Base-by-base conservation (phyloP, 2,888 invertebrate genomes). In the Panopea generosa region DNA sequence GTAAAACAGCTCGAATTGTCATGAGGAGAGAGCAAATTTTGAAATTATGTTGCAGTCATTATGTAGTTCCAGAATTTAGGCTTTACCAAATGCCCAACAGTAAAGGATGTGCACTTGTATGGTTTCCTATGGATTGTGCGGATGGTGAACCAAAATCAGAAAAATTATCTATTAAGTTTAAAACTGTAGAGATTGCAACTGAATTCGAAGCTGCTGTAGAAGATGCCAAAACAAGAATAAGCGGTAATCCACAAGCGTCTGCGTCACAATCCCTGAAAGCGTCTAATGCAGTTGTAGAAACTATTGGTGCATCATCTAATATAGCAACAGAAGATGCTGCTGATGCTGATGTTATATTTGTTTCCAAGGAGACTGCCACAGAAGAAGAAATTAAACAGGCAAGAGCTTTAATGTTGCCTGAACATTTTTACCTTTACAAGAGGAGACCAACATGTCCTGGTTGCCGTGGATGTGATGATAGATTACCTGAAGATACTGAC, bases 31-130 rank as follows among this genome's bases (percentile, higher is more conserved):
- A 98, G 84, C 97, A 97, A 93, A 95, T 97, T 2, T 92, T 96
- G 75, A 98, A 98, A 92, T 95, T 98, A 50, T 98, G 98, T 92
- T 97, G 97, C 9, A 98, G 98, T 93, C 98, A 98, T 91, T 95
- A 95, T 82, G 94, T 98, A 33, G 94, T 95, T 0, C 92, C 94
- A 0, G 96, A 96, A 77, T 95, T 97, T 94, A 94, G 94, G 82
- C 93, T 98, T 22, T 94, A 94, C 62, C 95, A 97, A 72, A 94
- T 94, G 57, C 72, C 85, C 4, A 97, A 97, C 91, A 96, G 96
- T 90, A 96, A 97, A 27, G 90, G 90, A 0, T 96, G 96, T 89
- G 95, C 96, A 0, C 97, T 97, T 96, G 89, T 96, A 59, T 98
- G 98, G 95, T 94, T 94, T 65, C 97, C 96, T 0, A 94, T 95